Percentiles rank a stretch among this genome's conserved stretches.
Conservation (phyloP, 2,113 vertebrate species). For the Camarhynchus parvulus region DNA sequence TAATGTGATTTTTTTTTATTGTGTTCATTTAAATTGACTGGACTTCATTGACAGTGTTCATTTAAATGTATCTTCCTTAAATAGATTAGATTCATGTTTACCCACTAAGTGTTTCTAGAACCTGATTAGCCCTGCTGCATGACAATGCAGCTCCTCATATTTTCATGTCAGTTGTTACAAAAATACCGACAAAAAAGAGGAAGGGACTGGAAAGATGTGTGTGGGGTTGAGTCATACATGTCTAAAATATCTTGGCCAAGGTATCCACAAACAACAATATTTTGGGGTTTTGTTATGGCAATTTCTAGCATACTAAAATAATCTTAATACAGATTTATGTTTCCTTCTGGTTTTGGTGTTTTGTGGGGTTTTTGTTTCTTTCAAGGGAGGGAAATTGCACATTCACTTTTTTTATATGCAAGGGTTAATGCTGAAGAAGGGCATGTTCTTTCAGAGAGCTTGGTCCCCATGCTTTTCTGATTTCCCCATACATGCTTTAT, state of each 20-base stretch:
- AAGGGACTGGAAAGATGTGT: no score
- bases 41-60: background rate
- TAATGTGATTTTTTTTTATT: background rate
- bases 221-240: rapidly evolving
- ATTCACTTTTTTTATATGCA: background rate
- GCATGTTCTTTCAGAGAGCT: background rate
- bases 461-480: background rate
- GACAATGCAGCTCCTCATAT: background rate
- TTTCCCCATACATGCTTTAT: background rate
- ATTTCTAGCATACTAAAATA: background rate
- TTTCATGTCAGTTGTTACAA: background rate
- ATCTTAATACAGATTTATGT: background rate
- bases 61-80: background rate
- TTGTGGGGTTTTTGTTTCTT: rapidly evolving
- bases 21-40: background rate
- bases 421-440: background rate
- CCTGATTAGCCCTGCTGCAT: background rate
- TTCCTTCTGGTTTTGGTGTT: background rate
- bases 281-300: background rate
- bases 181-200: background rate
- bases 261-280: background rate
- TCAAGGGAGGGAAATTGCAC: background rate
- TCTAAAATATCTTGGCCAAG: background rate
- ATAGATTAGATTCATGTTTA: background rate
- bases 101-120: background rate